Percentiles rank a stretch among this genome's conserved stretches.
Evolutionary conservation across 2,113 vertebrate species (phyloP).

Genomic region (Micromys minutus): DNA sequence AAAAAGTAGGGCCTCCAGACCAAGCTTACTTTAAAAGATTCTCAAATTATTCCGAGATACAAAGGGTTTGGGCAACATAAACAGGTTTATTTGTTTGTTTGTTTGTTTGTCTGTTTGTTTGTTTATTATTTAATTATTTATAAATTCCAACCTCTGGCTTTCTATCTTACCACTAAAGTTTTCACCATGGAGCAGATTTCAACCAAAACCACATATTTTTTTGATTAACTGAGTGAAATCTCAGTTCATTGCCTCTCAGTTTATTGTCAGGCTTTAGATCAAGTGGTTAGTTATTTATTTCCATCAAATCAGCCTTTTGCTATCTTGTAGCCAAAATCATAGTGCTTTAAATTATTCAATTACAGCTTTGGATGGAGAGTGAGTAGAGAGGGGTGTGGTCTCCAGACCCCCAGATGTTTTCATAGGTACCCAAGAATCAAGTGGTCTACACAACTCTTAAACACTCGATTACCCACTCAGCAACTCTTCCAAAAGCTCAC

Average conservation of each 20-base stretch:
- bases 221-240: not conserved
- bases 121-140: too few relatives aligned
- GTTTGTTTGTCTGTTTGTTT: too few relatives aligned
- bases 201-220: not conserved
- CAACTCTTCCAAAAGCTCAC: not conserved
- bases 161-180: not conserved
- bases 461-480: not conserved
- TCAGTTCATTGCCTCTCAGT: not conserved
- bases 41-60: not conserved
- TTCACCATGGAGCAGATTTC: not conserved
- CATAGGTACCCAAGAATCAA: not conserved
- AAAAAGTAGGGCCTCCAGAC: not conserved
- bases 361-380: not conserved
- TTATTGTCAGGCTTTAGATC: not conserved
- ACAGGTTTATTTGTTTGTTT: too few relatives aligned
- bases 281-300: not conserved
- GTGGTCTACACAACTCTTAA: not conserved
- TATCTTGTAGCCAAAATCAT: not conserved
- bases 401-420: not conserved
- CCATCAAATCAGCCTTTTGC: not conserved
- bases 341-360: constrained; percentile 14
- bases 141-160: not conserved
- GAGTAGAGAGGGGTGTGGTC: not conserved
- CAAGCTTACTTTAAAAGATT: not conserved
- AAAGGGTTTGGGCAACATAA: not conserved